phyloP scores from a whole-genome alignment of 2,888 invertebrate species.

The Orthosia gothica region DNA sequence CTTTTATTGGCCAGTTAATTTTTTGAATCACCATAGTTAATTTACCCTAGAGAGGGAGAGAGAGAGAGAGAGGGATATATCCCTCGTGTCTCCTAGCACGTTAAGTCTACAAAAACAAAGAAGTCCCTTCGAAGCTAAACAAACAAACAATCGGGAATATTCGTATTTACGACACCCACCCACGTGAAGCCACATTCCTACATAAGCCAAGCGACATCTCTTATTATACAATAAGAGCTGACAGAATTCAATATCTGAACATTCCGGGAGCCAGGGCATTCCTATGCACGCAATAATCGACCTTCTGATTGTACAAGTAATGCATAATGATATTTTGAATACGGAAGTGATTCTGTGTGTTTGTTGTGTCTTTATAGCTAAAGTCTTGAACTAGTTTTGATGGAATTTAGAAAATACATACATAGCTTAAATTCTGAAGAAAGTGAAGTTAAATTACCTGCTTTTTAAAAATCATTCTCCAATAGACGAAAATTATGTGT shows the following conservation, averaged over 20 bases:
- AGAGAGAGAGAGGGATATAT: no score
- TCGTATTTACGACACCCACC: conserved; percentile 27
- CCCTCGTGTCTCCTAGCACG: no score
- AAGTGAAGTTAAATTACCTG: not conserved
- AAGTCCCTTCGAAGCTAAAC: not conserved
- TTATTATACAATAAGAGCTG: conserved; percentile 55
- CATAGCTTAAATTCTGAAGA: not conserved
- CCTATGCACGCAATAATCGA: conserved; percentile 67
- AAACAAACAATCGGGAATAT: conserved; percentile 33
- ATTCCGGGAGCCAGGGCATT: conserved; percentile 64
- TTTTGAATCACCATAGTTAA: no score
- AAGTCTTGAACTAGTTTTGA: not conserved
- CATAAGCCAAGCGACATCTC: conserved; percentile 41
- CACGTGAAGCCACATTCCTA: conserved; percentile 45
- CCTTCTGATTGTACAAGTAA: conserved; percentile 67
- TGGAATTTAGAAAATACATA: not conserved
- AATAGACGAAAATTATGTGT: not conserved
- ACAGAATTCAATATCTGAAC: conserved; percentile 70
- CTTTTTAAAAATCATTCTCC: not conserved
- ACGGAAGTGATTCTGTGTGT: not conserved
- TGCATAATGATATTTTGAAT: conserved; percentile 38
- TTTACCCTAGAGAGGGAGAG: no score
- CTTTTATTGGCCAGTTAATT: no score
- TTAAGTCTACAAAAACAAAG: not conserved
- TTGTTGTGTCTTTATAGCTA: not conserved